These are phyloP conservation scores for Halcyon malimbica DNA, from an alignment of 2,113 vertebrate species.

Conservation along the genomic window DNA sequence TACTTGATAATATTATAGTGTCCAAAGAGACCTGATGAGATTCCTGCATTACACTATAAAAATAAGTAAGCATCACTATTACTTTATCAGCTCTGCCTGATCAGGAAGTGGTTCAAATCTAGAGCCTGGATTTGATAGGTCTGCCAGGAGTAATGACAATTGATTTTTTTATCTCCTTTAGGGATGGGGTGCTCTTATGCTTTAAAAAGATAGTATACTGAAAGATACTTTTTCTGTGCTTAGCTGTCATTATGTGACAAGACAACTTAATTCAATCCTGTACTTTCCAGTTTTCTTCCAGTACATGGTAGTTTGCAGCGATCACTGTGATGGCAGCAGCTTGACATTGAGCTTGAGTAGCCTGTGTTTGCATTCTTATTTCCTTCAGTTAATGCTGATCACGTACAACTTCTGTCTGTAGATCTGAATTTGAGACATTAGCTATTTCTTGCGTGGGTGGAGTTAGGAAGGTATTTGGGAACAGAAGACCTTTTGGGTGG, in stretches of 20 bases:
- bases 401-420: neutral
- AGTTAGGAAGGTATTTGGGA: neutral
- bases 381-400: neutral
- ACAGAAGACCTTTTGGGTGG: neutral
- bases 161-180: neutral
- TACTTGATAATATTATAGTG: neutral
- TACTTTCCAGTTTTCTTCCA: neutral
- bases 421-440: neutral
- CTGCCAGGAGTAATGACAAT: neutral
- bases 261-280: neutral
- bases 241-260: neutral
- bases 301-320: neutral
- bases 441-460: neutral
- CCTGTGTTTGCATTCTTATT: neutral
- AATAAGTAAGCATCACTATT: neutral
- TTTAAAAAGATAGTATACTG: neutral
- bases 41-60: neutral
- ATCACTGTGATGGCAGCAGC: neutral
- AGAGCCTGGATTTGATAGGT: neutral
- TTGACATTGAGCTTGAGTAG: neutral
- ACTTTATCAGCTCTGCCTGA: neutral
- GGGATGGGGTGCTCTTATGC: neutral
- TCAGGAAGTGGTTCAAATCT: neutral
- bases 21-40: neutral
- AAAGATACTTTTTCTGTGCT: neutral